Evolutionary conservation across 2,797 vertebrate genomes (phyloP).

Genomic region (Pseudochromis fuscus): DNA sequence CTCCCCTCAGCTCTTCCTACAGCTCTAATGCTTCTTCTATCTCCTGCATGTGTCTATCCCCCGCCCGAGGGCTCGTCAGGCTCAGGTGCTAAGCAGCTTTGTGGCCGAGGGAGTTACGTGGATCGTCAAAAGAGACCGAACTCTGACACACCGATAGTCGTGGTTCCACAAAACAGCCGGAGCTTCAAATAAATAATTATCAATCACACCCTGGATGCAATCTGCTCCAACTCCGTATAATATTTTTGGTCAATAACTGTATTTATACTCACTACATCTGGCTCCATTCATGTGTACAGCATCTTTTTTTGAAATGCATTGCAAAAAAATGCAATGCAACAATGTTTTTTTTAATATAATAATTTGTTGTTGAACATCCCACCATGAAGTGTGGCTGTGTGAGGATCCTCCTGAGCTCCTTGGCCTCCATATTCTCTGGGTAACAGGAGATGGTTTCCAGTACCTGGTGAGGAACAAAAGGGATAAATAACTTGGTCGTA

Average conservation of each 20-base stretch:
- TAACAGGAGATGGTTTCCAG: constrained; percentile 98
- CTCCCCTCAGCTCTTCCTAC: background rate
- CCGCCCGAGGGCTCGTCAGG: constrained; percentile 31
- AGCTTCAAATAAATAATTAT: background rate
- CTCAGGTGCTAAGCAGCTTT: constrained; percentile 79
- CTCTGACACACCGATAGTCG: constrained; percentile 29
- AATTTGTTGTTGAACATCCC: too few relatives aligned
- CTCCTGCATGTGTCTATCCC: constrained; percentile 21
- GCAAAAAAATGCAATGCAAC: too few relatives aligned
- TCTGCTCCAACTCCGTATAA: too few relatives aligned
- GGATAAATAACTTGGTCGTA: background rate
- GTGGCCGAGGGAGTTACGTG: constrained; percentile 40
- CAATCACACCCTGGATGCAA: too few relatives aligned
- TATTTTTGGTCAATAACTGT: too few relatives aligned
- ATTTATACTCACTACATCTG: too few relatives aligned
- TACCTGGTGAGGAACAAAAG: constrained; percentile 80
- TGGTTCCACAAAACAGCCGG: background rate
- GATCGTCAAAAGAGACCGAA: constrained; percentile 41
- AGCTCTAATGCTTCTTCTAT: background rate
- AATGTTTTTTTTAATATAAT: too few relatives aligned
- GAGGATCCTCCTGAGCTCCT: constrained; percentile 96
- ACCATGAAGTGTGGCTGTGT: constrained; percentile 99
- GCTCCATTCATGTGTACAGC: too few relatives aligned
- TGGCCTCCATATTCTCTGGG: constrained; percentile 95
- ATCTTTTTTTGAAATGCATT: too few relatives aligned